Percentiles rank a stretch among this genome's conserved stretches.
Evolutionary conservation across 2,797 vertebrate genomes (phyloP).

Genomic region (Molossus molossus): DNA sequence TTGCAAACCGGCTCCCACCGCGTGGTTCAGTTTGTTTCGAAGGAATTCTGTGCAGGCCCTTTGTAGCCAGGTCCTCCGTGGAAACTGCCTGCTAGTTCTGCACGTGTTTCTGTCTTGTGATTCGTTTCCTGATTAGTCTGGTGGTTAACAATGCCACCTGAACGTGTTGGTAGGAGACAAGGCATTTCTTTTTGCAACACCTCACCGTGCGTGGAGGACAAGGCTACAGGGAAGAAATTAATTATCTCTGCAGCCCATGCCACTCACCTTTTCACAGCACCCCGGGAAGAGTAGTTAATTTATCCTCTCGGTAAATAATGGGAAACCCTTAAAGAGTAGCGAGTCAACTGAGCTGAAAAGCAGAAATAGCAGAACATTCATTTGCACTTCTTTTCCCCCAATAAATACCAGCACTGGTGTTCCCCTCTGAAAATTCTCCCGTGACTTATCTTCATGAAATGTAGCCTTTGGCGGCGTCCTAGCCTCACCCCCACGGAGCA

Average conservation of each 20-base stretch:
- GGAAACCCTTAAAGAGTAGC: not conserved
- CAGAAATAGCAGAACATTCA: not conserved
- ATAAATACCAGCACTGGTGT: not conserved
- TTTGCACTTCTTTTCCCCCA: not conserved
- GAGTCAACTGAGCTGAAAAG: not conserved
- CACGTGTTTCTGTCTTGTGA: not conserved
- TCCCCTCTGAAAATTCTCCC: not conserved
- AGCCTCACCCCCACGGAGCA: too few species aligned
- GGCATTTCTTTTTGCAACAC: slow-evolving; percentile 50
- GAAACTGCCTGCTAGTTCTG: not conserved
- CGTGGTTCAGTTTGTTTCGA: not conserved
- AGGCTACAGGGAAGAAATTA: slow-evolving; percentile 72
- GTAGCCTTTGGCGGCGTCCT: not conserved
- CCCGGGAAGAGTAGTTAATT: slow-evolving; percentile 55
- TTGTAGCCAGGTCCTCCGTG: not conserved
- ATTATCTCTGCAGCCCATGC: slow-evolving; percentile 63
- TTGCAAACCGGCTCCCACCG: not conserved
- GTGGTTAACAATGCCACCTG: not conserved
- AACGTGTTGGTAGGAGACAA: slow-evolving; percentile 20
- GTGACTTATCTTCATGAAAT: not conserved
- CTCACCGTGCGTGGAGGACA: slow-evolving; percentile 59
- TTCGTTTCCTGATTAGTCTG: slow-evolving; percentile 23
- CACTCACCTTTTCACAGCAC: not conserved
- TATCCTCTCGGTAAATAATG: slow-evolving; percentile 43
- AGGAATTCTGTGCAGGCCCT: not conserved